Conservation (phyloP, 2,113 vertebrate genomes). For the Xenopus borealis region DNA sequence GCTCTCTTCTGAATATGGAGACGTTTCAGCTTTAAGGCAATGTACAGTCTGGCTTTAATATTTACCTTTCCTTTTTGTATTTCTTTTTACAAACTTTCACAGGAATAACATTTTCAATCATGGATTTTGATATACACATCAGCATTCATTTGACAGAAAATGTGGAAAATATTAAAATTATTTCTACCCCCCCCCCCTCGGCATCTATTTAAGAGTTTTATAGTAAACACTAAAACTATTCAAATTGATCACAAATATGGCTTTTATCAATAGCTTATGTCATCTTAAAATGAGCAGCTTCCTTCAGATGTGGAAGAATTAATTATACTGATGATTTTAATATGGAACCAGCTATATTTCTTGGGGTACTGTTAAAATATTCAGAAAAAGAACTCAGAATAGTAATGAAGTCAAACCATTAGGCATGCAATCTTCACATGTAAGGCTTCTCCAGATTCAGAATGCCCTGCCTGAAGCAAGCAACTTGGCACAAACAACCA, state of each 20-base stretch:
- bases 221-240: slow-evolving; percentile 5
- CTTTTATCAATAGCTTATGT: slow-evolving; percentile 46
- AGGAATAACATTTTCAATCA: slow-evolving; percentile 58
- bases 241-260: slow-evolving; percentile 52
- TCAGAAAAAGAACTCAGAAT: slow-evolving; percentile 20
- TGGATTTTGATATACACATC: slow-evolving; percentile 60
- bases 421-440: slow-evolving; percentile 35
- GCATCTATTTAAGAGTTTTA: slow-evolving; percentile 4
- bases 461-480: slow-evolving; percentile 35
- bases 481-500: slow-evolving; percentile 41
- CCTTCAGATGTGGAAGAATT: slow-evolving; percentile 37
- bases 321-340: slow-evolving; percentile 36
- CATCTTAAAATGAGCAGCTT: slow-evolving; percentile 4
- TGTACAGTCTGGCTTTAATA: no score
- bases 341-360: slow-evolving; percentile 17
- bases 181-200: slow-evolving; percentile 45
- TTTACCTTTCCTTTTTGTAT: no score
- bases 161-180: slow-evolving; percentile 66
- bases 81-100: no score
- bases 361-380: slow-evolving; percentile 26
- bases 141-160: slow-evolving; percentile 62
- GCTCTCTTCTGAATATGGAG: no score
- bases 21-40: no score
- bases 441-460: slow-evolving; percentile 18
- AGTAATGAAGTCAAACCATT: slow-evolving; percentile 35